Evolutionary conservation across 2,797 vertebrate species (phyloP).

Genomic region (Sorex maritimensis): DNA sequence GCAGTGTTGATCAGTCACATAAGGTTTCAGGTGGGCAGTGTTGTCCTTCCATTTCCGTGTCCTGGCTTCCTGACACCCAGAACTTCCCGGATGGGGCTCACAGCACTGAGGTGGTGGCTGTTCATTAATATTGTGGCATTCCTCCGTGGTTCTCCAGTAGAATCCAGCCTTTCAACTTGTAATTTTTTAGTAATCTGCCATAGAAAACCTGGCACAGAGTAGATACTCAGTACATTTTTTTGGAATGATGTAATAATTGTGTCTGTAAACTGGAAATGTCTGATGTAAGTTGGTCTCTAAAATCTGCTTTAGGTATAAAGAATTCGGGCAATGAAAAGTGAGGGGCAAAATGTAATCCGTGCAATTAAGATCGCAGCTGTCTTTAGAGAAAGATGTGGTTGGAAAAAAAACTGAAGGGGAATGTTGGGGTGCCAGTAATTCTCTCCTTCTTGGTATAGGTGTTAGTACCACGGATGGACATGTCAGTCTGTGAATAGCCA

Average conservation of each 20-base stretch:
- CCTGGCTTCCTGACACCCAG: conserved; percentile 13
- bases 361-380: not conserved
- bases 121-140: conserved; percentile 14
- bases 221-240: not conserved
- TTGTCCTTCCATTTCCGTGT: not conserved
- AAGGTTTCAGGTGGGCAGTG: not conserved
- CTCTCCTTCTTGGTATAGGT: not conserved
- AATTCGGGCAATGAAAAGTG: not conserved
- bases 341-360: not conserved
- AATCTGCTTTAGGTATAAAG: conserved; percentile 19
- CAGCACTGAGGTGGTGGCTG: too few species aligned
- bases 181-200: conserved; percentile 21
- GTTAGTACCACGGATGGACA: accelerated
- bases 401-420: accelerated
- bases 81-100: not conserved
- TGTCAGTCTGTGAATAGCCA: not conserved
- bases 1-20: not conserved
- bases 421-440: too few species aligned
- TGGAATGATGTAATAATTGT: conserved; percentile 1
- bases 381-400: not conserved
- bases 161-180: conserved; percentile 45
- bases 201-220: not conserved
- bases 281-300: conserved; percentile 16
- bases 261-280: not conserved
- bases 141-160: conserved; percentile 46